Percentiles rank a stretch among this genome's conserved stretches.
These are phyloP conservation scores for Gymnoscelis rufifasciata DNA, from an alignment of 2,888 invertebrate species.

Conservation along the genomic window DNA sequence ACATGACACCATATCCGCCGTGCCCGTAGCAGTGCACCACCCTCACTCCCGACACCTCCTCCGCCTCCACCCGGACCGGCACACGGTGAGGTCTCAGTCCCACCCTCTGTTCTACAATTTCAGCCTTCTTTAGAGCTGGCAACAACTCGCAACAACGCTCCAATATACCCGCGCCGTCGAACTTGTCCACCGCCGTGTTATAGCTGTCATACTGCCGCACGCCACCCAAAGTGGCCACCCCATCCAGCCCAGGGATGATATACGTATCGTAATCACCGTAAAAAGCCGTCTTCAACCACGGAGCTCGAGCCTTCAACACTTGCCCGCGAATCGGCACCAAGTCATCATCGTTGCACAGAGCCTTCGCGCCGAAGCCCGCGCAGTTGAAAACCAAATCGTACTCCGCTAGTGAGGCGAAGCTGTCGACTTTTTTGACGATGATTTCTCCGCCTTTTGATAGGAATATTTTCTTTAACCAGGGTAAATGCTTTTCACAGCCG, in stretches of 20 bases:
- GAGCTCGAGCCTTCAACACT: slow-evolving; percentile 88
- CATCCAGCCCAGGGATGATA: slow-evolving; percentile 87
- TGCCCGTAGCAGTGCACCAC: slow-evolving; percentile 97
- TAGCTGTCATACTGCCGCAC: slow-evolving; percentile 90
- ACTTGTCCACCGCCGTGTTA: slow-evolving; percentile 81
- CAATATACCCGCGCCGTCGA: slow-evolving; percentile 87
- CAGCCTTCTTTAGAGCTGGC: slow-evolving; percentile 82
- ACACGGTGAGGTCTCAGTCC: slow-evolving; percentile 91
- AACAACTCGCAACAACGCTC: slow-evolving; percentile 87
- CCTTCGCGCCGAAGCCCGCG: slow-evolving; percentile 89
- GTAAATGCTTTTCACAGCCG: slow-evolving; percentile 85
- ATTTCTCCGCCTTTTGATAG: slow-evolving; percentile 80
- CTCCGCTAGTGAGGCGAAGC: slow-evolving; percentile 79
- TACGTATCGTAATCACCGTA: slow-evolving; percentile 93
- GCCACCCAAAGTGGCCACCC: slow-evolving; percentile 89
- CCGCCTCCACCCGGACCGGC: slow-evolving; percentile 85
- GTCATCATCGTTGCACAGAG: slow-evolving; percentile 85
- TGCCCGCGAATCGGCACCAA: slow-evolving; percentile 91
- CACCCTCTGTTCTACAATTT: slow-evolving; percentile 82
- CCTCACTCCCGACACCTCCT: slow-evolving; percentile 68
- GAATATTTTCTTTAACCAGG: slow-evolving; percentile 86
- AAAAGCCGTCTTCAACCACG: slow-evolving; percentile 93
- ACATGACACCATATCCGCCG: slow-evolving; percentile 94
- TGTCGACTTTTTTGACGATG: slow-evolving; percentile 74
- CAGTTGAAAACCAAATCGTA: slow-evolving; percentile 91